phyloP scores from a whole-genome alignment of 2,888 invertebrate species.

The Orthosia incerta region DNA sequence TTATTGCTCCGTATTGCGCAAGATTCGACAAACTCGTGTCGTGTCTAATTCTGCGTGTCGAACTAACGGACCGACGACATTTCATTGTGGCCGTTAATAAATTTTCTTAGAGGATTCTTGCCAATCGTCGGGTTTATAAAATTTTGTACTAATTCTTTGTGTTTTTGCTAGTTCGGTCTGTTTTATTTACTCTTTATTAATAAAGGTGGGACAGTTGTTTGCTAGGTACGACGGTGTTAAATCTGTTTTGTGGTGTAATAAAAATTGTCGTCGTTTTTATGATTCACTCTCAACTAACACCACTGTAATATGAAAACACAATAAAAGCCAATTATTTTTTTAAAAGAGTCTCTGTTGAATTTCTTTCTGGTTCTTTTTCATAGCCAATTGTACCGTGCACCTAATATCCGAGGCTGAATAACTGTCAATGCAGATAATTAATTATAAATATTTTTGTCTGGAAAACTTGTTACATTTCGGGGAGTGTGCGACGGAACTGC shows the following conservation, averaged over 20 bases:
- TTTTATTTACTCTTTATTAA: slow-evolving; percentile 27
- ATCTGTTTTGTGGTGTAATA: slow-evolving; percentile 11
- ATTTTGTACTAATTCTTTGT: slow-evolving; percentile 28
- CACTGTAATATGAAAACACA: too few species aligned
- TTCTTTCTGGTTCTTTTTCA: too few species aligned
- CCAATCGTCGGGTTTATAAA: slow-evolving; percentile 60
- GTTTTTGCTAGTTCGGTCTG: slow-evolving; percentile 38
- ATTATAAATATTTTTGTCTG: neutral
- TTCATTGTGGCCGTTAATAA: slow-evolving; percentile 59
- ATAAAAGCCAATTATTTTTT: too few species aligned
- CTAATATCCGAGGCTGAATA: too few species aligned
- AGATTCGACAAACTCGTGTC: slow-evolving; percentile 25
- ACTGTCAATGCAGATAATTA: too few species aligned
- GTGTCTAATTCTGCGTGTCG: slow-evolving; percentile 59
- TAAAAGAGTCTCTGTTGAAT: too few species aligned
- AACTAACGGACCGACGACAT: slow-evolving; percentile 47
- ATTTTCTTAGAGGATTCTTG: slow-evolving; percentile 61
- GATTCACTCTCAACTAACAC: neutral
- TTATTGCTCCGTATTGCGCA: slow-evolving; percentile 49
- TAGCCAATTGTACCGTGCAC: too few species aligned
- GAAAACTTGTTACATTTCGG: too few species aligned
- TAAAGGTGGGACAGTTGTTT: slow-evolving; percentile 14
- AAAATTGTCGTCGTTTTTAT: slow-evolving; percentile 17
- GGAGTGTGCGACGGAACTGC: too few species aligned
- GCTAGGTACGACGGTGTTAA: slow-evolving; percentile 19